Evolutionary conservation across 2,113 vertebrate species (phyloP), one percentile per base, ranked within the genome.

Genomic region (Globicephala melas): DNA sequence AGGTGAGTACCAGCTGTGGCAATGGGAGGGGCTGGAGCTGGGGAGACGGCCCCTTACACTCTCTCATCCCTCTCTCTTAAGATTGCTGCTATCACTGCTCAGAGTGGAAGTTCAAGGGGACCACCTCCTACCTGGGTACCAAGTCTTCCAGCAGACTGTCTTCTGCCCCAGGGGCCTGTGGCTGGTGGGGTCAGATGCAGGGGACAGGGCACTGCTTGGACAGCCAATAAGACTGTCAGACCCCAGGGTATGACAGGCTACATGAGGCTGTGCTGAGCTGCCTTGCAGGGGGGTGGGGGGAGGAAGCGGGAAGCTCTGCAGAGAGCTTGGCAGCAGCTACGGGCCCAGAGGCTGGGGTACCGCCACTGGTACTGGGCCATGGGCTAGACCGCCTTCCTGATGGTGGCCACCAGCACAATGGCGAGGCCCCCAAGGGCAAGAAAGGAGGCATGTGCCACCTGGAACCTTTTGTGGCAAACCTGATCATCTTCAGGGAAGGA

Each of bases 21-120:
- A 8, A 8, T 8, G 8, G 79, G 50, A 68, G 36, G 70, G 60
- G 62, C 18, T 4, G 14, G 41, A 31, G 1, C 9, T 10, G 65
- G 14, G 15, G 26, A 0, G 1, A 0, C 1, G 8, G 58, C 53
- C 58, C 62, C 70, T 87, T 25, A 92, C 20, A 17, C 65, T 7
- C 28, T 20, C 74, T 33, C 23, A 6, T 1, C 1, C 62, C 47
- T 85, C 25, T 23, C 55, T 93, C 55, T 36, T 85, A 21, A 15
- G 2, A 2, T 53, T 0, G 0, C 53, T 15, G 12, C 67, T 58
- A 33, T 50, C 47, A 7, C 21, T 62, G 62, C 38, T 60, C 82
- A 99, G 99, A 89, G 62, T 99, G 99, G 12, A 87, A 98, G 7
- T 99, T 99, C 44, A 98, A 93, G 82, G 97, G 99, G 68, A 95